phyloP scores from a whole-genome alignment of 2,888 invertebrate species.

The Drosophila atroscutellata region DNA sequence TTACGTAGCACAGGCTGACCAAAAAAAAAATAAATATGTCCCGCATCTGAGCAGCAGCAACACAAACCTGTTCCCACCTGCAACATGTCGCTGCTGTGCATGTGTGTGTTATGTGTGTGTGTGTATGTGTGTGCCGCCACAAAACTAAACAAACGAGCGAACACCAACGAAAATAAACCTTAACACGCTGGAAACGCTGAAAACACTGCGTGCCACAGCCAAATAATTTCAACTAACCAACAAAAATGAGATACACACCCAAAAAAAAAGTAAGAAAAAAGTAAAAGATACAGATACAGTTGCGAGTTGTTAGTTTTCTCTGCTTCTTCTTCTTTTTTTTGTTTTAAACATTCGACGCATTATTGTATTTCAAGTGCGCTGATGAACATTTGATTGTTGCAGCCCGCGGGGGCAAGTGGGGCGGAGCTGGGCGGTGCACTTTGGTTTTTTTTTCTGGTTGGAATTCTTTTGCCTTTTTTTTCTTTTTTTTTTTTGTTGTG shows the following conservation, averaged over 20 bases:
- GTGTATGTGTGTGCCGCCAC: conserved; percentile 56
- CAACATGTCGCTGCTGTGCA: conserved; percentile 57
- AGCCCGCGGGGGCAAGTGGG: conserved; percentile 17
- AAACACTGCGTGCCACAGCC: conserved; percentile 44
- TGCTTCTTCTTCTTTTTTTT: conserved; percentile 20
- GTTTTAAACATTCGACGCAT: conserved; percentile 67
- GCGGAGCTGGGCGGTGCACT: conserved; percentile 20
- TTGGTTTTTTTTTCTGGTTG: conserved; percentile 24
- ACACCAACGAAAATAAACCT: conserved; percentile 79
- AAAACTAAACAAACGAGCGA: conserved; percentile 79
- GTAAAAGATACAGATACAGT: conserved; percentile 53
- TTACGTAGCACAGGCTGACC: conserved; percentile 65
- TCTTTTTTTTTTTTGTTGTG: conserved; percentile 23
- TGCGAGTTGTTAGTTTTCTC: conserved; percentile 34
- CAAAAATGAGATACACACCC: conserved; percentile 59
- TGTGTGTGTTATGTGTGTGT: conserved; percentile 32
- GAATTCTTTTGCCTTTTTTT: conserved; percentile 31
- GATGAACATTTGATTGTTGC: conserved; percentile 81
- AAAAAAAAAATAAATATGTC: conserved; percentile 50
- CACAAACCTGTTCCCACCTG: conserved; percentile 78
- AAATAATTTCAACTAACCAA: conserved; percentile 59
- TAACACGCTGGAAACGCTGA: conserved; percentile 44
- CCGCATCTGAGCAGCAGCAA: conserved; percentile 63
- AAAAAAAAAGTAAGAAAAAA: conserved; percentile 44
- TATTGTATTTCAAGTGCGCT: conserved; percentile 76